phyloP scores from a whole-genome alignment of 1,140 invertebrate species.

The Brachionus plicatilis region DNA sequence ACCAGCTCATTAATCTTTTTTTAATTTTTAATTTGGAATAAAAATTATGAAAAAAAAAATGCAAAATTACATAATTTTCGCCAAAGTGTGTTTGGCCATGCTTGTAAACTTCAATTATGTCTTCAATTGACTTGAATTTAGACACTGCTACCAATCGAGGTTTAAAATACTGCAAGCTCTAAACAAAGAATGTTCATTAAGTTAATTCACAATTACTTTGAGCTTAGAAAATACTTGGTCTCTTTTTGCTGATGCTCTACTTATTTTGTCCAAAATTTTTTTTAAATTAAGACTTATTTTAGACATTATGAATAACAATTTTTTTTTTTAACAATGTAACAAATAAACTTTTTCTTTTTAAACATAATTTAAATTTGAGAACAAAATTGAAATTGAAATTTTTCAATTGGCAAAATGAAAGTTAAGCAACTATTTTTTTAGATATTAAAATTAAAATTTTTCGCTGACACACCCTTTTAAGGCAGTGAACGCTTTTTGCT shows the following conservation, averaged over 20 bases:
- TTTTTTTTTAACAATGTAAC: not conserved
- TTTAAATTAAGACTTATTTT: not conserved
- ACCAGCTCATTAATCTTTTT: conserved; percentile 69
- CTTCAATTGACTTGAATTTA: conserved; percentile 75
- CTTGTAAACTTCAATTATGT: conserved; percentile 76
- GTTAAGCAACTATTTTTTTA: not conserved
- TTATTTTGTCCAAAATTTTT: not conserved
- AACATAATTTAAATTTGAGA: not conserved
- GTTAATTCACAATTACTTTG: not conserved
- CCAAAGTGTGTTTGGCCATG: conserved; percentile 85
- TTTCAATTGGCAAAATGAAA: not conserved
- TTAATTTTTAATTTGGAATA: not conserved
- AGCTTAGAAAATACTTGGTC: not conserved
- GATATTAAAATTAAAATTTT: not conserved
- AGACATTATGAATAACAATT: not conserved
- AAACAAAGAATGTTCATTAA: not conserved
- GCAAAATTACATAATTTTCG: conserved; percentile 75
- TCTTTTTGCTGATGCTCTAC: not conserved
- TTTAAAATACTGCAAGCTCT: not conserved
- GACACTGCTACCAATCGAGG: conserved; percentile 73
- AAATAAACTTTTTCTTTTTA: not conserved
- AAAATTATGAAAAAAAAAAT: not conserved
- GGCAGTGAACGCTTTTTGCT: not conserved
- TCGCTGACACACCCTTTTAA: not conserved
- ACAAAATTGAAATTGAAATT: not conserved